Evolutionary conservation across 2,888 invertebrate genomes (phyloP), one percentile per base, ranked within the genome.

Genomic region (Notodonta dromedarius): DNA sequence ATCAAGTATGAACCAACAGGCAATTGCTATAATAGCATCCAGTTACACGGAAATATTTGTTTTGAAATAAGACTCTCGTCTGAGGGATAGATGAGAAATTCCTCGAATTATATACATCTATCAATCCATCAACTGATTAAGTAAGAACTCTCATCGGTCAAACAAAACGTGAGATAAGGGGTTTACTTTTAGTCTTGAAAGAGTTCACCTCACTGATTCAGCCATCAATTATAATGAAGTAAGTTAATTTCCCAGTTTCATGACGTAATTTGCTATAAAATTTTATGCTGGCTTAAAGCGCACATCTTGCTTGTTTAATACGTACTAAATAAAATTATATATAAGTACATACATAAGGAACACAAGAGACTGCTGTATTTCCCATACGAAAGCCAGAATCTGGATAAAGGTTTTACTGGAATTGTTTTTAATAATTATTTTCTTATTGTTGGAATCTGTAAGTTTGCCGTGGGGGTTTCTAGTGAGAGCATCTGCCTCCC

Each of bases 401-500:
- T 71, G 70, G 69, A 79, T 75, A 69, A 78, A 74, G 53, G 59
- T 54, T 70, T 73, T 63, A 70, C 75, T 78, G 75, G 76, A 81
- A 84, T 81, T 82, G 77, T 83, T 84, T 82, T 83, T 81, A 85
- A 83, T 86, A 82, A 87, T 87, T 86, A 89, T 90, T 91, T 89
- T 91, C 85, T 90, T 87, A 87, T 86, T 87, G 86, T 88, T 79
- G 85, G 86, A 84, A 87, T 89, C 87, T 81, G 86, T 86, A 79
- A 83, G 82, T 83, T 86, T 85, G 89, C 91, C 90, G 81, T 79
- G 78, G 87, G 92, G 93, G 88, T 89, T 89, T 90, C 79, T 78
- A 82, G 78, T 76, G 77, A 80, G 82, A 85, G 84, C 92, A 93
- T 93, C 93, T 93, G 93, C 93, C 84, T 89, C 90, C 90, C 86